A percentile compares a stretch with the other conserved stretches of the same genome.
Evolutionary conservation across 2,888 invertebrate genomes (phyloP).

Genomic region (Portevinia maculata): DNA sequence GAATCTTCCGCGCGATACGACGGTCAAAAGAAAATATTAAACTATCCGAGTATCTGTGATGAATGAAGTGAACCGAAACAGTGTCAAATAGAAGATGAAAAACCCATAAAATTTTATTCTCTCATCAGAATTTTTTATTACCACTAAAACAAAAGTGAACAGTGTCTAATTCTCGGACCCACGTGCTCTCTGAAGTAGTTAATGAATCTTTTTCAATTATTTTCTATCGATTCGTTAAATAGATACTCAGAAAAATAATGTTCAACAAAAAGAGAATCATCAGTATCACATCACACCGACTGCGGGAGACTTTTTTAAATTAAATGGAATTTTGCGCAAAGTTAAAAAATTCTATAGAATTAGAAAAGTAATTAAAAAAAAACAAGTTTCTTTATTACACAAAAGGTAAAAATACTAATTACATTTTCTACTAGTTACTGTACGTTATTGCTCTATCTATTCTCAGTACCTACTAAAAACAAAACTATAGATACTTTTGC

Average conservation of each 20-base stretch:
- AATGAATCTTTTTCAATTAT: constrained; percentile 51
- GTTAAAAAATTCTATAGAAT: too few species aligned
- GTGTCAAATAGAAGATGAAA: constrained; percentile 25
- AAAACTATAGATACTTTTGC: constrained; percentile 69
- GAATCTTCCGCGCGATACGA: too few species aligned
- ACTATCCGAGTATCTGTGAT: constrained; percentile 34
- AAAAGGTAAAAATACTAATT: constrained; percentile 66
- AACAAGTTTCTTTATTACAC: constrained; percentile 35
- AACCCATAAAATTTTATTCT: constrained; percentile 52
- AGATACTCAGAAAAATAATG: constrained; percentile 17
- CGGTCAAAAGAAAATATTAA: constrained; percentile 24
- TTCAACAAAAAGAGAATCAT: constrained; percentile 8
- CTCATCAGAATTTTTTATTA: constrained; percentile 62
- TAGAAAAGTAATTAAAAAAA: constrained; percentile 42
- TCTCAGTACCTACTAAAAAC: constrained; percentile 61
- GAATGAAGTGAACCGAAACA: constrained; percentile 38
- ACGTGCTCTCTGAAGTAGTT: constrained; percentile 57
- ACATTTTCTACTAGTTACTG: constrained; percentile 53
- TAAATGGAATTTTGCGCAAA: constrained; percentile 45
- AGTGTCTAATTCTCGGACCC: constrained; percentile 48
- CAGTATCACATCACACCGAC: constrained; percentile 30
- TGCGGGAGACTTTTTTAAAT: constrained; percentile 36
- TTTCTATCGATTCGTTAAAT: constrained; percentile 49
- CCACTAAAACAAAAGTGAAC: constrained; percentile 66
- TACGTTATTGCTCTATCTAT: constrained; percentile 58